These are phyloP conservation scores for Saguinus midas DNA, from an alignment of 2,113 vertebrate species.

Conservation along the genomic window DNA sequence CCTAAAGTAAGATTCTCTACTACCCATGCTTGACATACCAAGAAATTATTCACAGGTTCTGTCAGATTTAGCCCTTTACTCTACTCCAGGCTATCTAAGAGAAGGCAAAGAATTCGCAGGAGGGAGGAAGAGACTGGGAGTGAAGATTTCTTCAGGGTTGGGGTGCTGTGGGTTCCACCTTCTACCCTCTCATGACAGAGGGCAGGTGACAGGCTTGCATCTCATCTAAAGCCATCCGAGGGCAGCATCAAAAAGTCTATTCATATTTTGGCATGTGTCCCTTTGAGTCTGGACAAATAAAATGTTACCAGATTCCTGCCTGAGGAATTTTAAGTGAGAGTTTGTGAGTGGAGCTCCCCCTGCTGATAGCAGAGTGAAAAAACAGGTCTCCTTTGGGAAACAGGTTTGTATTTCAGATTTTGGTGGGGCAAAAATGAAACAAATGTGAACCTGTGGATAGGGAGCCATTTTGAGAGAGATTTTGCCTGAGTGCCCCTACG, in stretches of 20 bases:
- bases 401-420: not conserved
- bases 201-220: not conserved
- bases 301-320: not conserved
- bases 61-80: not conserved
- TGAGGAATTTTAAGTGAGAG: not conserved
- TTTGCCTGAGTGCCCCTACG: not conserved
- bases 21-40: not conserved
- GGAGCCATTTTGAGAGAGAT: not conserved
- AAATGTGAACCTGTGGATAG: not conserved
- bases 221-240: not conserved
- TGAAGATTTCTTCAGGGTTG: not conserved
- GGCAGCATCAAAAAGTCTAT: not conserved
- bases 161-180: not conserved
- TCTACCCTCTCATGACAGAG: not conserved
- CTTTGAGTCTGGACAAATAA: not conserved
- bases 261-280: not conserved
- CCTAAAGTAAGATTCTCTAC: not conserved
- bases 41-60: not conserved
- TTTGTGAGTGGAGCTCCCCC: slow-evolving; percentile 39
- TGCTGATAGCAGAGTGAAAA: slow-evolving; percentile 17
- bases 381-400: not conserved
- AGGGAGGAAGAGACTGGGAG: not conserved
- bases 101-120: not conserved
- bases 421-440: not conserved
- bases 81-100: not conserved